Conservation (phyloP, 2,888 invertebrate genomes). For the Habroteleia sp. region DNA sequence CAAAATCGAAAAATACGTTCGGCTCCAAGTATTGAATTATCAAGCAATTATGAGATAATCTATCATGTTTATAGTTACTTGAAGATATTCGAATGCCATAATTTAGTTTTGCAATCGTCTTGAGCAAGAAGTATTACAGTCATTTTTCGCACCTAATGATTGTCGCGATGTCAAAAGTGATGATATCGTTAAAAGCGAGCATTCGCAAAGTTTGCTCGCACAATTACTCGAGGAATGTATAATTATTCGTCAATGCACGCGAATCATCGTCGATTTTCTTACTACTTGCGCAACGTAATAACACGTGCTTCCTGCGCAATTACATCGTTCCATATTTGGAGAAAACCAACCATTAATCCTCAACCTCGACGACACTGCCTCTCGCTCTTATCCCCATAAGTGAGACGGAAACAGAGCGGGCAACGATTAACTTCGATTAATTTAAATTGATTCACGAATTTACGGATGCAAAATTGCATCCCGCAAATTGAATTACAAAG, state of each 20-base stretch:
- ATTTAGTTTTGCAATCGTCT: too few species aligned
- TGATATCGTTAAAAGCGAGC: constrained; percentile 20
- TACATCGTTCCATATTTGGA: constrained; percentile 66
- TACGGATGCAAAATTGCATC: neutral
- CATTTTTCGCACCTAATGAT: neutral
- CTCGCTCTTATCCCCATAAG: too few species aligned
- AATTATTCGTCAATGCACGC: constrained; percentile 35
- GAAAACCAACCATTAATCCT: constrained; percentile 33
- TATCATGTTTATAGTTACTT: too few species aligned
- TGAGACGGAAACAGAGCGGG: too few species aligned
- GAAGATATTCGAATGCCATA: too few species aligned
- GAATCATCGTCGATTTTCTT: constrained; percentile 38
- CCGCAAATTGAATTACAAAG: constrained; percentile 7
- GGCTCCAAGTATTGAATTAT: too few species aligned
- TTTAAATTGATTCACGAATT: constrained; percentile 16
- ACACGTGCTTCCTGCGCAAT: constrained; percentile 67
- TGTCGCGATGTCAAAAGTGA: neutral
- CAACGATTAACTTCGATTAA: constrained; percentile 8
- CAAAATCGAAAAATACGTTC: too few species aligned
- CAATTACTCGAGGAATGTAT: constrained; percentile 25
- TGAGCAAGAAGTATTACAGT: too few species aligned
- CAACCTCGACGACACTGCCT: neutral
- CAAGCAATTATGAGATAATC: too few species aligned
- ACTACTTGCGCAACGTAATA: constrained; percentile 65
- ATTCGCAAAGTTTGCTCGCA: constrained; percentile 23